phyloP scores from a whole-genome alignment of 1,140 invertebrate species.

The Idris sp. region DNA sequence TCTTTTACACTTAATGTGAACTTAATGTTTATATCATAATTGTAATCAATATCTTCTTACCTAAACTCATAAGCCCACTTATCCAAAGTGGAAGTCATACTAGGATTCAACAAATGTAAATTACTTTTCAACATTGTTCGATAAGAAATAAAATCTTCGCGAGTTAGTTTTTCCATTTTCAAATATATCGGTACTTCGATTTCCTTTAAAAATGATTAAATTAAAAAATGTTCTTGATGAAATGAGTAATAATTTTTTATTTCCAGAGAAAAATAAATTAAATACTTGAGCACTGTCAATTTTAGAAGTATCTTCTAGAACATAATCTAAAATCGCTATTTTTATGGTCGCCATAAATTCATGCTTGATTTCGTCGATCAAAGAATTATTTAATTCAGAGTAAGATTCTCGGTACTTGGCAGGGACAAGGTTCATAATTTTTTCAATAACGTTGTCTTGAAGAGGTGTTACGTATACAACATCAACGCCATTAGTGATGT shows the following conservation, averaged over 20 bases:
- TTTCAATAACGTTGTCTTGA: constrained; percentile 80
- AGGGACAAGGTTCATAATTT: constrained; percentile 78
- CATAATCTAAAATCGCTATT: constrained; percentile 91
- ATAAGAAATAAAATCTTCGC: constrained; percentile 30
- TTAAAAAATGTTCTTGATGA: no score
- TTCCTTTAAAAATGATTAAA: constrained; percentile 26
- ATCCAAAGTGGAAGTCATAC: constrained; percentile 69
- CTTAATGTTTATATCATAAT: constrained; percentile 24
- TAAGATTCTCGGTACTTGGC: constrained; percentile 79
- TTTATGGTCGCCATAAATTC: constrained; percentile 92
- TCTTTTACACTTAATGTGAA: no score
- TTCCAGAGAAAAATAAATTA: no score
- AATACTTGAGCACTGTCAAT: constrained; percentile 30
- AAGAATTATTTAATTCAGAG: constrained; percentile 78
- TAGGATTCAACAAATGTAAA: constrained; percentile 72
- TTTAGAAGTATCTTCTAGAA: constrained; percentile 83
- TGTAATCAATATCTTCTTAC: no score
- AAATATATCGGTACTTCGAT: constrained; percentile 22
- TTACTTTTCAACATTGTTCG: constrained; percentile 46
- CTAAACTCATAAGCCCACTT: constrained; percentile 68
- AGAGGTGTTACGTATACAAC: constrained; percentile 91
- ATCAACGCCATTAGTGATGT: constrained; percentile 92
- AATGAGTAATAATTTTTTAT: no score
- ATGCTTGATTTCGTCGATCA: constrained; percentile 84
- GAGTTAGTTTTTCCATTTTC: constrained; percentile 39